Base-by-base conservation (phyloP, 2,113 vertebrate species). In the Syngnathoides biaculeatus region DNA sequence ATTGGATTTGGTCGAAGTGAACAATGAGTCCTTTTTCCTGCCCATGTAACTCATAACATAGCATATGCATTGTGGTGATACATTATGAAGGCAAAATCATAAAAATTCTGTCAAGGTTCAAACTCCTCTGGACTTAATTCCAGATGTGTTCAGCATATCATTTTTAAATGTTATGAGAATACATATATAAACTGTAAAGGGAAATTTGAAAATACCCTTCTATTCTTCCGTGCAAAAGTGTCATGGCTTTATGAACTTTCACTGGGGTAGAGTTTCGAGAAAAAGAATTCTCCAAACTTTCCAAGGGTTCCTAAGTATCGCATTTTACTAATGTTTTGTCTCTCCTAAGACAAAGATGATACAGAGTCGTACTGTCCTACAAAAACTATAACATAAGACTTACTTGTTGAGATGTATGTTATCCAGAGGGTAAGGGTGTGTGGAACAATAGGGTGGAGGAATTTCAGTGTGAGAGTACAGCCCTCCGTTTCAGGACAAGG, bases 371-470 rank as follows among this genome's bases (percentile, higher is more conserved):
- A 14, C n/a, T 27, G 24, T 26, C 15, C 13, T 8, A 42, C 45
- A 7, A 15, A 19, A 53, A 35, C 55, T 38, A 17, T 55, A 24
- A 47, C 10, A 7, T 38, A 1, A 52, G 27, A 75, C 88, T 80
- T 60, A 92, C 91, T 81, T 5, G 82, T 76, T 27, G 96, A 95
- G 67, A 96, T 91, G 88, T 96, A 98, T 0, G 96, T 98, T 78
- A 96, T 91, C 97, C 97, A 99, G 1, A 98, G 87, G 0, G 93
- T 94, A 10, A 99, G 92, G 0, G 89, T 84, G 1, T 95, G 91
- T 0, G 97, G 94, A 22, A 92, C 85, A 1, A 97, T 86, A 0
- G 94, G 93, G 55, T 95, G 86, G 42, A 91, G 90, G 84, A 99
- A 99, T 42, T 42, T 88, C 62, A 99, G 82, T 11, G 94, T 94